phyloP scores from a whole-genome alignment of 2,888 invertebrate species.

The Mythimna pallens region DNA sequence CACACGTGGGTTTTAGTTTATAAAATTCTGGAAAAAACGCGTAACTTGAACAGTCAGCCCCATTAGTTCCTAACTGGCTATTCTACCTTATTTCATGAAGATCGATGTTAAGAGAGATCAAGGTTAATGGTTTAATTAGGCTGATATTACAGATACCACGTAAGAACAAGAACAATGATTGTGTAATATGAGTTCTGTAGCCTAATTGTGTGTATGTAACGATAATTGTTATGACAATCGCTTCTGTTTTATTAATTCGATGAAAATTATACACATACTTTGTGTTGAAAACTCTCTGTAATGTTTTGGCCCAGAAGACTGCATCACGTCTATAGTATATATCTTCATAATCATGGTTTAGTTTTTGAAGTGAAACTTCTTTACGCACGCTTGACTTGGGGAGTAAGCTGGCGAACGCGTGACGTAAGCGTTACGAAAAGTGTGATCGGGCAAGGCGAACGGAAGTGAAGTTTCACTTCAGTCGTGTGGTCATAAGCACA shows the following conservation, averaged over 20 bases:
- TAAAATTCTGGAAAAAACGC: not conserved
- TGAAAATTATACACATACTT: not conserved
- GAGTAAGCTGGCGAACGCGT: too few relatives aligned
- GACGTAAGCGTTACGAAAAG: too few relatives aligned
- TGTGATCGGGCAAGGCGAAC: too few relatives aligned
- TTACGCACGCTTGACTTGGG: too few relatives aligned
- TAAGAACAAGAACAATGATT: constrained; percentile 6
- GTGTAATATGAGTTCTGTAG: not conserved
- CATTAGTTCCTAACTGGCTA: not conserved
- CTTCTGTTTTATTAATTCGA: not conserved
- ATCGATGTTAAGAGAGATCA: not conserved
- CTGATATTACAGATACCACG: not conserved
- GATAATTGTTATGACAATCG: not conserved
- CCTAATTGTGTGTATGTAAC: not conserved
- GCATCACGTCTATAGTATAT: too few relatives aligned
- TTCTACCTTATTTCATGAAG: not conserved
- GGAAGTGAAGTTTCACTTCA: too few relatives aligned
- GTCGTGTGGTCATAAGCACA: too few relatives aligned
- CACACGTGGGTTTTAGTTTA: too few relatives aligned
- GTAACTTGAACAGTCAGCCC: not conserved
- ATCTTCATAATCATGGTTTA: too few relatives aligned
- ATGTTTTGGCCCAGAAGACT: not conserved
- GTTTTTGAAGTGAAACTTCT: too few relatives aligned
- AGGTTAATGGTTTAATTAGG: not conserved
- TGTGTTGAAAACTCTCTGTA: not conserved